A percentile compares a stretch with the other conserved stretches of the same genome.
Conservation (phyloP, 2,888 invertebrate genomes). For the Xestia c-nigrum region DNA sequence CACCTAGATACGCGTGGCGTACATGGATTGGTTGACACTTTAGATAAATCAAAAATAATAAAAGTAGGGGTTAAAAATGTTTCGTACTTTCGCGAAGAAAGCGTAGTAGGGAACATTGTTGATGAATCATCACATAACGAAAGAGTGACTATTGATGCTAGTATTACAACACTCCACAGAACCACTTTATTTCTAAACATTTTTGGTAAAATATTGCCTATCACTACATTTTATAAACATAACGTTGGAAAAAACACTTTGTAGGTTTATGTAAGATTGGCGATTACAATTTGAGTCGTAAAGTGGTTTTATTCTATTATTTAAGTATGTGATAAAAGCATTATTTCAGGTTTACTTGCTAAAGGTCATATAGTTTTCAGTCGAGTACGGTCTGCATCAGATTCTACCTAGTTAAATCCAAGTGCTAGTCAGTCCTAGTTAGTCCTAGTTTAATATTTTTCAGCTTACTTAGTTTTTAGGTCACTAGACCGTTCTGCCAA, state of each 20-base stretch:
- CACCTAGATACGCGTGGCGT: not conserved
- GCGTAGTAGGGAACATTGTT: not conserved
- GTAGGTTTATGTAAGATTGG: constrained; percentile 25
- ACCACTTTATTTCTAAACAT: constrained; percentile 43
- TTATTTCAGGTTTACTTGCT: not conserved
- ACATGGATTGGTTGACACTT: not conserved
- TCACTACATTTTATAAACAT: constrained; percentile 13
- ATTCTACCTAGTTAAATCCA: too few species aligned
- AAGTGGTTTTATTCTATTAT: constrained; percentile 46
- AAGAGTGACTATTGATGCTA: constrained; percentile 16
- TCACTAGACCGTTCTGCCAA: not conserved
- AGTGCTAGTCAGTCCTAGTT: too few species aligned
- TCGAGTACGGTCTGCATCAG: not conserved
- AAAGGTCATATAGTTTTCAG: not conserved
- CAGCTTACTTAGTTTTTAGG: not conserved
- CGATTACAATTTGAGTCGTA: constrained; percentile 36
- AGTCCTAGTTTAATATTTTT: not conserved
- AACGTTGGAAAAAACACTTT: not conserved
- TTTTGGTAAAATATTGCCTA: constrained; percentile 30
- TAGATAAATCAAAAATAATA: not conserved
- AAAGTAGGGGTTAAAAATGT: not conserved
- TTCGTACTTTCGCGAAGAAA: constrained; percentile 3
- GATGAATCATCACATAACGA: not conserved
- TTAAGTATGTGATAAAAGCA: not conserved
- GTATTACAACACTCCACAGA: constrained; percentile 21